Evolutionary conservation across 2,888 invertebrate genomes (phyloP).

Genomic region (Bembecia ichneumoniformis): DNA sequence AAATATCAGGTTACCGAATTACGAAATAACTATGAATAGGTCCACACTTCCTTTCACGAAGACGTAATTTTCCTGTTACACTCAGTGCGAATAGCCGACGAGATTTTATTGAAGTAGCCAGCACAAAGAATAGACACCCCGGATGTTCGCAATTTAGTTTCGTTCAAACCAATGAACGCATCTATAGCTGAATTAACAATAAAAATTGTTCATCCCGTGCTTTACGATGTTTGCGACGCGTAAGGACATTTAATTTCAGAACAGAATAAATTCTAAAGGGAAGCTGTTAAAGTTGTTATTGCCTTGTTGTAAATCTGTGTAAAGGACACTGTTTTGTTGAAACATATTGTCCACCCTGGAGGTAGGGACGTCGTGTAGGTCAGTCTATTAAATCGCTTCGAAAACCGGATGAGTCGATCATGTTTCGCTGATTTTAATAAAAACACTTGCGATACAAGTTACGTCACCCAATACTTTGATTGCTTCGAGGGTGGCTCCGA

Average conservation of each 20-base stretch:
- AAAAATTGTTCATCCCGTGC: conserved; percentile 65
- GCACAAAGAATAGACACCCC: conserved; percentile 56
- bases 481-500: conserved; percentile 21
- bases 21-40: conserved; percentile 7
- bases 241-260: too few species aligned
- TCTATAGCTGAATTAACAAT: conserved; percentile 63
- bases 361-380: conserved; percentile 51
- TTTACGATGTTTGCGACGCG: conserved; percentile 14
- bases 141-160: conserved; percentile 69
- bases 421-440: conserved; percentile 61
- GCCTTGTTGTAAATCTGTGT: background rate
- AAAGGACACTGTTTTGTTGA: conserved; percentile 18
- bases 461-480: conserved; percentile 45
- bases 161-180: conserved; percentile 60
- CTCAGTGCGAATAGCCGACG: conserved; percentile 34
- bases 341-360: background rate
- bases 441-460: conserved; percentile 44
- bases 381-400: conserved; percentile 64
- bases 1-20: conserved; percentile 32
- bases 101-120: conserved; percentile 36
- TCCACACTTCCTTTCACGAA: conserved; percentile 31
- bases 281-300: conserved; percentile 10
- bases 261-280: conserved; percentile 15
- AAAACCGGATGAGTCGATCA: conserved; percentile 56
- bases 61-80: conserved; percentile 52